Conservation (phyloP, 2,113 vertebrate genomes). For the Toxostoma redivivum region DNA sequence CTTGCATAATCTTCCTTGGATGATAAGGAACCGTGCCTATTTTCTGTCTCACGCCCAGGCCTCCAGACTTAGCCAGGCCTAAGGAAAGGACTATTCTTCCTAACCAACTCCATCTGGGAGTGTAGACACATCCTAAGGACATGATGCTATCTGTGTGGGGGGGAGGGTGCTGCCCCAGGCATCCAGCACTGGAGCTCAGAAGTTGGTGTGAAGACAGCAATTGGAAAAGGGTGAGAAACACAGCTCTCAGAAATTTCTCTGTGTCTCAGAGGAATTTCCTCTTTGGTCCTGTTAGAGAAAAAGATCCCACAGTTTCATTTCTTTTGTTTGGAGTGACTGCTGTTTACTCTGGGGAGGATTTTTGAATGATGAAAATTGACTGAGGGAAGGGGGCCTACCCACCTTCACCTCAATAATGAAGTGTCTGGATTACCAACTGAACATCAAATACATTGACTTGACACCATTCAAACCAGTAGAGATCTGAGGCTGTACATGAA, state of each 20-base stretch:
- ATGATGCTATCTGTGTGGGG: background rate
- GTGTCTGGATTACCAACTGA: background rate
- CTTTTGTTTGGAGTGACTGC: background rate
- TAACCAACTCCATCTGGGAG: slow-evolving; percentile 20
- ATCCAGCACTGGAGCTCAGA: background rate
- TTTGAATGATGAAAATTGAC: background rate
- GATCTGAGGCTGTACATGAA: background rate
- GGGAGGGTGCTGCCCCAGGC: background rate
- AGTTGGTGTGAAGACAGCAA: background rate
- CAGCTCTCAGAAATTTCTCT: background rate
- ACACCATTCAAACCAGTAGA: background rate
- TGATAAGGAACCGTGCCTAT: slow-evolving; percentile 15
- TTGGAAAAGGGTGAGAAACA: background rate
- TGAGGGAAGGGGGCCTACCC: background rate
- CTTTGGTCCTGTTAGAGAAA: background rate
- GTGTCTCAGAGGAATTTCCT: background rate
- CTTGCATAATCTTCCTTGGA: slow-evolving; percentile 17
- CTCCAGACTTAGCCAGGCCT: slow-evolving; percentile 22
- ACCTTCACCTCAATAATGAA: background rate
- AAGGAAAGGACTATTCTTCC: background rate
- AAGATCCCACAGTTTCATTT: accelerated
- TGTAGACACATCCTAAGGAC: slow-evolving; percentile 26
- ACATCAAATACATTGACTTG: background rate
- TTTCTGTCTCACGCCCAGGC: slow-evolving; percentile 27
- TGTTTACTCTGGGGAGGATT: background rate